Evolutionary conservation across 2,888 invertebrate species (phyloP).

Genomic region (Bedellia somnulentella): DNA sequence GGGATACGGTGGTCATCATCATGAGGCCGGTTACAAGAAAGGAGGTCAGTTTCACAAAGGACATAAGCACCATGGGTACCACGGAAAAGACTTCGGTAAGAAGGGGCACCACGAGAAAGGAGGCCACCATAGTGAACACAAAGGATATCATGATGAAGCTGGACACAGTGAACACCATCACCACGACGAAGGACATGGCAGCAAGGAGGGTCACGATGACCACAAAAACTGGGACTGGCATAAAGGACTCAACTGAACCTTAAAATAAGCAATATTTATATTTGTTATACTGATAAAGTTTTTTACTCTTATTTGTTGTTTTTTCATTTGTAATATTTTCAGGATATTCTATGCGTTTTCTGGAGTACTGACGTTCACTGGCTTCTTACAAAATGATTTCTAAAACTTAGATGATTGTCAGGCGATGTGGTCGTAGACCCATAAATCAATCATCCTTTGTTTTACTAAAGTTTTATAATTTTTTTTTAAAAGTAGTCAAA

Average conservation of each 20-base stretch:
- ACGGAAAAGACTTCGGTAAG: constrained; percentile 76
- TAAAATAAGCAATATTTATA: constrained; percentile 11
- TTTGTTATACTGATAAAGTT: constrained; percentile 2
- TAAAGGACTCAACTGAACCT: constrained; percentile 48
- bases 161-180: constrained; percentile 74
- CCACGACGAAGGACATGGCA: constrained; percentile 70
- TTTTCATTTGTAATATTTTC: constrained; percentile 11
- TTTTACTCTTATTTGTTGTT: constrained; percentile 2
- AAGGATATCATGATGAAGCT: constrained; percentile 75
- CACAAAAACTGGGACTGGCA: constrained; percentile 77
- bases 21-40: constrained; percentile 75
- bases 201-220: constrained; percentile 76
- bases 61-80: constrained; percentile 72
- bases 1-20: constrained; percentile 75
- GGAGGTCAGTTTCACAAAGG: constrained; percentile 81
- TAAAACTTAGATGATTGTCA: no score
- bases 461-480: no score
- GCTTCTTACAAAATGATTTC: no score
- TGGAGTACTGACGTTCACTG: no score
- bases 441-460: no score
- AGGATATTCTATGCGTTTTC: no score
- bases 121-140: constrained; percentile 74
- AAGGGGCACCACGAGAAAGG: constrained; percentile 79
- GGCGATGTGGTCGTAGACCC: no score
- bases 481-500: no score